phyloP scores from a whole-genome alignment of 2,113 vertebrate species.

The Epinephelus fuscoguttatus region DNA sequence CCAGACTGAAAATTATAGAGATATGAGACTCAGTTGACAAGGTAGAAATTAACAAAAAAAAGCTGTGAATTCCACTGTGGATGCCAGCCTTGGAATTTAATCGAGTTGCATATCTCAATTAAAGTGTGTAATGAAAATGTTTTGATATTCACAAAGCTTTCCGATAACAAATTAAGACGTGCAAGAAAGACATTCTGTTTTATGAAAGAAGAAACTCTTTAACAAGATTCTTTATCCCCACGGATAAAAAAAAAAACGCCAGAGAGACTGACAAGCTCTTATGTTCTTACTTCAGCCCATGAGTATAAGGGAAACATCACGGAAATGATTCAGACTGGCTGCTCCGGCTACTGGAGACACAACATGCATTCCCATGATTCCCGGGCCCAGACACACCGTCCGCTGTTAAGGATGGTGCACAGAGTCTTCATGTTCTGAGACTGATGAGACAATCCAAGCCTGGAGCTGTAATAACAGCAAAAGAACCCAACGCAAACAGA shows the following conservation, averaged over 20 bases:
- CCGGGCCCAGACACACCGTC: slow-evolving; percentile 6
- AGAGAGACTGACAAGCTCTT: slow-evolving; percentile 21
- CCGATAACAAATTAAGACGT: neutral
- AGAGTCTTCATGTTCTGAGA: slow-evolving; percentile 25
- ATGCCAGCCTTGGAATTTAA: neutral
- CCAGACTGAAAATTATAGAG: slow-evolving; percentile 30
- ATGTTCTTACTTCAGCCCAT: neutral
- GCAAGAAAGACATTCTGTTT: neutral
- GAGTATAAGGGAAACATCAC: slow-evolving; percentile 26
- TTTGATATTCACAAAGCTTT: neutral
- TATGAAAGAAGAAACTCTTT: neutral
- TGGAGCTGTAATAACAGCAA: slow-evolving; percentile 55
- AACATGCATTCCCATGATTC: slow-evolving; percentile 59
- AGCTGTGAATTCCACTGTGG: neutral
- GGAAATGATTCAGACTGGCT: slow-evolving; percentile 43
- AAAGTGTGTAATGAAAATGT: slow-evolving; percentile 1
- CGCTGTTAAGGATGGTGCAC: slow-evolving; percentile 1
- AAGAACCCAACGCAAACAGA: slow-evolving; percentile 57
- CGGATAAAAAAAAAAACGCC: neutral
- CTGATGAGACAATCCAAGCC: slow-evolving; percentile 51
- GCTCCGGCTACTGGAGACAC: slow-evolving; percentile 43
- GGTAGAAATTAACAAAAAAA: no score
- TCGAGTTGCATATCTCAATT: neutral
- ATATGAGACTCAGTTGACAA: neutral
- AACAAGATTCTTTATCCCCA: slow-evolving; percentile 10